Percentiles rank a stretch among this genome's conserved stretches.
phyloP scores from a whole-genome alignment of 2,888 invertebrate species.

The Watsonalla binaria region DNA sequence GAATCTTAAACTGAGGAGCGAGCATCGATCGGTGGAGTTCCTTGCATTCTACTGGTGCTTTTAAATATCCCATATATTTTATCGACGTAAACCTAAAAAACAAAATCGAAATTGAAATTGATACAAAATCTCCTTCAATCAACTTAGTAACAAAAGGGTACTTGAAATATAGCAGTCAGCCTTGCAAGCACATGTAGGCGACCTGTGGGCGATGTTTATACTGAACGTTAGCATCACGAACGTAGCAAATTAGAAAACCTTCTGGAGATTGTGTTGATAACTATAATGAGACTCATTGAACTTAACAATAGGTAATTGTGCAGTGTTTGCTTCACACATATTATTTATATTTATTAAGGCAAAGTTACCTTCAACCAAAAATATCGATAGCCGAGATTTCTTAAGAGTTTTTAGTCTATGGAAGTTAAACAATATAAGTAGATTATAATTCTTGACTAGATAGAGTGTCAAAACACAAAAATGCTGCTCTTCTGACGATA shows the following conservation, averaged over 20 bases:
- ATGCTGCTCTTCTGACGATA: too few species aligned
- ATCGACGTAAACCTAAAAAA: background rate
- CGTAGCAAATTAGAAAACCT: background rate
- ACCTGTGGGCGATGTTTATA: slow-evolving; percentile 19
- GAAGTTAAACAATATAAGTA: too few species aligned
- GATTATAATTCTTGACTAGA: too few species aligned
- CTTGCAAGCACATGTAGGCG: slow-evolving; percentile 22
- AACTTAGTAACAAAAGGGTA: background rate
- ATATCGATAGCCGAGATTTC: too few species aligned
- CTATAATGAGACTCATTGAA: background rate
- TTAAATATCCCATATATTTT: background rate
- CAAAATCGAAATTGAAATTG: background rate
- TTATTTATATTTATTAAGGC: background rate
- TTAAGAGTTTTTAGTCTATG: too few species aligned
- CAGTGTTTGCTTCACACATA: background rate
- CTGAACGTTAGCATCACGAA: background rate
- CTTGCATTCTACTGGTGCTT: background rate
- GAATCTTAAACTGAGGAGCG: background rate
- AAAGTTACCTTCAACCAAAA: background rate
- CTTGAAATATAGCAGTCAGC: slow-evolving; percentile 8
- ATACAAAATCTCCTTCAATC: background rate
- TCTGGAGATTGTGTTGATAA: slow-evolving; percentile 1
- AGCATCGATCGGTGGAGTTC: background rate
- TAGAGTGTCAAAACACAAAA: too few species aligned
- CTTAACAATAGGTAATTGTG: background rate